Conservation (phyloP, 2,888 invertebrate species). For the Parapristionchus giblindavisi region DNA sequence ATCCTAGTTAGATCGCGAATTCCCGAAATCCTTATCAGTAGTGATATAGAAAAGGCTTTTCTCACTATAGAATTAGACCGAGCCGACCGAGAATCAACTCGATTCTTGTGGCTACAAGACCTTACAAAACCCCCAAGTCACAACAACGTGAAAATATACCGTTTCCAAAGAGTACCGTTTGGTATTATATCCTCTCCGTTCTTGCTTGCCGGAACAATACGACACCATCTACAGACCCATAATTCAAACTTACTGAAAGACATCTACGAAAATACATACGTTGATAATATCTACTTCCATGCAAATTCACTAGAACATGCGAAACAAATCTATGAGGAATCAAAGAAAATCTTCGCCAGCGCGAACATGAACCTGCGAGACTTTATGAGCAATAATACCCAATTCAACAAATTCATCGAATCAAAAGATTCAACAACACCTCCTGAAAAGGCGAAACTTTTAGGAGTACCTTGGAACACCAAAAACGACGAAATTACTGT, state of each 20-base stretch:
- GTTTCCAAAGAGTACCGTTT: conserved; percentile 19
- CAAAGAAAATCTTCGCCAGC: conserved; percentile 38
- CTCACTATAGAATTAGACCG: conserved; percentile 18
- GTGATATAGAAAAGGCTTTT: conserved; percentile 31
- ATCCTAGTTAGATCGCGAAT: conserved; percentile 27
- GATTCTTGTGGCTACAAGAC: conserved; percentile 38
- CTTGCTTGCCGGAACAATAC: conserved; percentile 33
- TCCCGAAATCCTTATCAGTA: conserved; percentile 15
- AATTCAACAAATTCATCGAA: conserved; percentile 9
- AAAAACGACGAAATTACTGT: not conserved
- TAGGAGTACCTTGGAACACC: not conserved
- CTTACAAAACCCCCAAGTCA: not conserved
- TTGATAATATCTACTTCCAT: conserved; percentile 43
- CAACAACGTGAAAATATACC: conserved; percentile 29
- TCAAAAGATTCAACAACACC: conserved; percentile 55
- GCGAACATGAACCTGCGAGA: conserved; percentile 46
- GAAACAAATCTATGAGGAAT: conserved; percentile 8
- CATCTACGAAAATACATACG: conserved; percentile 41
- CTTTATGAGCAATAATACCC: conserved; percentile 42
- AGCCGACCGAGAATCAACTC: conserved; percentile 26
- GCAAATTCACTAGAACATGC: conserved; percentile 36
- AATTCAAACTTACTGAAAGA: not conserved
- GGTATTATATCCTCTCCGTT: conserved; percentile 43
- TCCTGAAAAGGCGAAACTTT: conserved; percentile 11
- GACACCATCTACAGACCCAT: conserved; percentile 31